These are phyloP conservation scores for Haemorhous mexicanus DNA, from an alignment of 2,113 vertebrate species.

Conservation along the genomic window DNA sequence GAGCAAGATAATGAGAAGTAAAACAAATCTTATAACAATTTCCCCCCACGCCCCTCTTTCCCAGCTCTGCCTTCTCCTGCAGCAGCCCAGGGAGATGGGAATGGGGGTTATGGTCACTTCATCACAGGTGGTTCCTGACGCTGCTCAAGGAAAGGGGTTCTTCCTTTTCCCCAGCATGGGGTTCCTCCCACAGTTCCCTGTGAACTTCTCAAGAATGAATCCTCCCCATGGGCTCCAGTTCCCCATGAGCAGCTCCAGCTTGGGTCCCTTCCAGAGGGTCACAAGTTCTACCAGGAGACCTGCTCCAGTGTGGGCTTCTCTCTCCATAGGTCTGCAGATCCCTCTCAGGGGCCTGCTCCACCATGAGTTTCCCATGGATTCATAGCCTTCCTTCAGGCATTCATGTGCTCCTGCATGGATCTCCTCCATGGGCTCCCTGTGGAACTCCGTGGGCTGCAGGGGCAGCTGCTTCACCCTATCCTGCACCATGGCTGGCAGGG, in stretches of 20 bases:
- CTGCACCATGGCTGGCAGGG: too few relatives aligned
- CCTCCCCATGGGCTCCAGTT: neutral
- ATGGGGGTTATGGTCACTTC: neutral
- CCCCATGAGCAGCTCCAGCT: neutral
- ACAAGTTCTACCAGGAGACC: neutral
- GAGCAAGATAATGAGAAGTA: neutral
- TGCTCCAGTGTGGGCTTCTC: neutral
- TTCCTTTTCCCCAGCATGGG: accelerated
- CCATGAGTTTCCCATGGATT: neutral
- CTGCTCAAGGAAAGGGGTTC: neutral
- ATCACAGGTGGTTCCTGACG: accelerated
- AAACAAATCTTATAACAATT: neutral
- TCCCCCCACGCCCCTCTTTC: neutral
- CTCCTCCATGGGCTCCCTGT: neutral
- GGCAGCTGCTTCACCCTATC: neutral
- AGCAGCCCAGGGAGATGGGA: neutral
- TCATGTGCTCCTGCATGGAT: accelerated
- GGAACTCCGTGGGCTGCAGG: neutral
- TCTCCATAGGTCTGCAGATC: neutral
- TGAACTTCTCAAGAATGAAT: neutral
- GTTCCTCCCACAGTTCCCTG: neutral
- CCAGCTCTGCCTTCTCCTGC: neutral
- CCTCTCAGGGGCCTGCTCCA: neutral
- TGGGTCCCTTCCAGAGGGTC: neutral
- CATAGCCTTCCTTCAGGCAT: neutral